These are phyloP conservation scores for Mayetiola destructor DNA, from an alignment of 2,888 invertebrate species.

Conservation along the genomic window DNA sequence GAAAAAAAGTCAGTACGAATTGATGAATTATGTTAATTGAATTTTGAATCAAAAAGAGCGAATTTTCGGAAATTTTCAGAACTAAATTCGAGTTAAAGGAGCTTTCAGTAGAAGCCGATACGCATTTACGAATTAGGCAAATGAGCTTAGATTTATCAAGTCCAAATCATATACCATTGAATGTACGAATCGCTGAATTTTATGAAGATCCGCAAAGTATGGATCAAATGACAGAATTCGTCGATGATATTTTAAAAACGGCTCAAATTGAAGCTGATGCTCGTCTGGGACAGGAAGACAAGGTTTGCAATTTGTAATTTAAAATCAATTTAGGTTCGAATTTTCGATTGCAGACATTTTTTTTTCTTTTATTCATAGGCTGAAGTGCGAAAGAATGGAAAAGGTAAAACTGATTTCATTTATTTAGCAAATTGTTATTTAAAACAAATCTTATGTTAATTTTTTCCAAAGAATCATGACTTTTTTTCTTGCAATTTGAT, in stretches of 20 bases:
- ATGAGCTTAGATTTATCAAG: slow-evolving; percentile 6
- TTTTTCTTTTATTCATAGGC: background rate
- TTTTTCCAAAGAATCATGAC: too few relatives aligned
- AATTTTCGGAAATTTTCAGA: too few relatives aligned
- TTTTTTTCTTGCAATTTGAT: too few relatives aligned
- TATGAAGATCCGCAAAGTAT: slow-evolving; percentile 46
- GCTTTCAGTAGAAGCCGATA: background rate
- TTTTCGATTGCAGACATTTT: background rate
- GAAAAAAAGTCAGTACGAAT: slow-evolving; percentile 1
- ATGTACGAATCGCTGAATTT: slow-evolving; percentile 41
- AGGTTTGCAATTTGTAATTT: slow-evolving; percentile 15
- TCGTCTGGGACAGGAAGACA: slow-evolving; percentile 41
- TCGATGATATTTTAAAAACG: slow-evolving; percentile 45
- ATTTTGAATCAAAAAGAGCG: too few relatives aligned
- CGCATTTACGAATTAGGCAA: background rate
- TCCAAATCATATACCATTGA: slow-evolving; percentile 27
- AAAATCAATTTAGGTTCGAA: background rate
- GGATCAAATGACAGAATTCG: slow-evolving; percentile 42
- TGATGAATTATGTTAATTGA: background rate
- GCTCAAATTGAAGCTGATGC: slow-evolving; percentile 45
- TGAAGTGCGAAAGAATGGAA: slow-evolving; percentile 5
- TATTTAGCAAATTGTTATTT: too few relatives aligned
- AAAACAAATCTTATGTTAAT: too few relatives aligned
- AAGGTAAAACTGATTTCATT: background rate
- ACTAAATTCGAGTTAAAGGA: background rate